These are phyloP conservation scores for Toxotes chatareus DNA, from an alignment of 2,113 vertebrate genomes.

Conservation along the genomic window DNA sequence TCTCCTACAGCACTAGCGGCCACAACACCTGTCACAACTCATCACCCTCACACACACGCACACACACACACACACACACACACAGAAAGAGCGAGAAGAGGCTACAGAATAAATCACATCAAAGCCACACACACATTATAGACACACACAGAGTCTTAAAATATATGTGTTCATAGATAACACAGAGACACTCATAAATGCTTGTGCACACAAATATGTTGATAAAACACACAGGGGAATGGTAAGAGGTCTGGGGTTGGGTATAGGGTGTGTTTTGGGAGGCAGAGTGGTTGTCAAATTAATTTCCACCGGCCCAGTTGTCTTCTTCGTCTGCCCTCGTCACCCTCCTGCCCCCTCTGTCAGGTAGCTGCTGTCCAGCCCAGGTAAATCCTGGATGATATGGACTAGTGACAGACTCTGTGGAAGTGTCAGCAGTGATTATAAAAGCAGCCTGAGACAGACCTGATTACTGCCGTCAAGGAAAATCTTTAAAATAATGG, in stretches of 20 bases:
- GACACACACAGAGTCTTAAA: slow-evolving; percentile 32
- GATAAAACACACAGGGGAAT: slow-evolving; percentile 31
- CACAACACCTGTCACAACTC: slow-evolving; percentile 94
- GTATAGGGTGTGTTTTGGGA: slow-evolving; percentile 15
- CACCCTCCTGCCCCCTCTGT: slow-evolving; percentile 18
- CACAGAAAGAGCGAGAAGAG: slow-evolving; percentile 14
- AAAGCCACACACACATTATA: slow-evolving; percentile 48
- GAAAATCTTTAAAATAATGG: neutral
- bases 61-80: slow-evolving; percentile 25
- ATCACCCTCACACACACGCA: slow-evolving; percentile 84
- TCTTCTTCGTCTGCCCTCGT: slow-evolving; percentile 3
- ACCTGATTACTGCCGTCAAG: neutral
- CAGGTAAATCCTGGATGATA: slow-evolving; percentile 49
- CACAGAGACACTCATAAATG: slow-evolving; percentile 12
- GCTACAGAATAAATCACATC: slow-evolving; percentile 61
- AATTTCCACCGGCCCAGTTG: slow-evolving; percentile 36
- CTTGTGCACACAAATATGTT: slow-evolving; percentile 14
- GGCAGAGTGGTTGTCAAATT: slow-evolving; percentile 44
- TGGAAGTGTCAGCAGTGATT: slow-evolving; percentile 15
- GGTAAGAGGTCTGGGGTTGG: slow-evolving; percentile 11
- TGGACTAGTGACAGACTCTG: slow-evolving; percentile 17
- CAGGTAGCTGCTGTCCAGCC: slow-evolving; percentile 46
- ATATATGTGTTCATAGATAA: slow-evolving; percentile 55
- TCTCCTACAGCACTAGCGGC: slow-evolving; percentile 90
- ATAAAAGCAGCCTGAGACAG: slow-evolving; percentile 1